Evolutionary conservation across 2,113 vertebrate species (phyloP).

Genomic region (Datnioides undecimradiatus): DNA sequence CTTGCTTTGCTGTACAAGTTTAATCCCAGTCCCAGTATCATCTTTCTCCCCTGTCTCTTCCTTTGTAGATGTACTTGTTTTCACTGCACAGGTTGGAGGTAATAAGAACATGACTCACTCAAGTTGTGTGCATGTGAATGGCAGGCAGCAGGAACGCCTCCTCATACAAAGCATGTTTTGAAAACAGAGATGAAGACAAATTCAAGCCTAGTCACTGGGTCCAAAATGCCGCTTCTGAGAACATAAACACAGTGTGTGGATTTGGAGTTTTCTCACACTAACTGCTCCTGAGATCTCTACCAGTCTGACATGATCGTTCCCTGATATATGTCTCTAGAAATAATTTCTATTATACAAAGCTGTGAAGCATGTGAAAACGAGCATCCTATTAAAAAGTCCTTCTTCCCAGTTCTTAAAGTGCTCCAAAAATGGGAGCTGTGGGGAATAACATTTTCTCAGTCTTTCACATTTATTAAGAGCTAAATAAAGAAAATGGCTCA

Average conservation of each 20-base stretch:
- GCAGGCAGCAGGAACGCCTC: conserved; percentile 20
- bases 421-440: no score
- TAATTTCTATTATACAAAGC: not conserved
- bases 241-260: conserved; percentile 26
- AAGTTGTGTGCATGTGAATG: conserved; percentile 21
- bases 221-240: conserved; percentile 15
- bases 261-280: conserved; percentile 22
- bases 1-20: conserved; percentile 31
- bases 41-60: conserved; percentile 28
- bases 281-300: not conserved
- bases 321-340: not conserved
- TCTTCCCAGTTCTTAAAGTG: not conserved
- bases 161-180: conserved; percentile 46
- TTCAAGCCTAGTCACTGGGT: conserved; percentile 2
- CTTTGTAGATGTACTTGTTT: conserved; percentile 41
- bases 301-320: not conserved
- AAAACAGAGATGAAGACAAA: conserved; percentile 50
- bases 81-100: conserved; percentile 23
- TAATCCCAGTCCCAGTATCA: conserved; percentile 41
- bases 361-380: not conserved
- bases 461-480: no score
- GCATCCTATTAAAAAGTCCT: not conserved
- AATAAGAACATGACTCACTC: conserved; percentile 14
- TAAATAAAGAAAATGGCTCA: not conserved
- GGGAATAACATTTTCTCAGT: no score